Base-by-base conservation (phyloP, 2,113 vertebrate species). In the Pseudopipra pipra region DNA sequence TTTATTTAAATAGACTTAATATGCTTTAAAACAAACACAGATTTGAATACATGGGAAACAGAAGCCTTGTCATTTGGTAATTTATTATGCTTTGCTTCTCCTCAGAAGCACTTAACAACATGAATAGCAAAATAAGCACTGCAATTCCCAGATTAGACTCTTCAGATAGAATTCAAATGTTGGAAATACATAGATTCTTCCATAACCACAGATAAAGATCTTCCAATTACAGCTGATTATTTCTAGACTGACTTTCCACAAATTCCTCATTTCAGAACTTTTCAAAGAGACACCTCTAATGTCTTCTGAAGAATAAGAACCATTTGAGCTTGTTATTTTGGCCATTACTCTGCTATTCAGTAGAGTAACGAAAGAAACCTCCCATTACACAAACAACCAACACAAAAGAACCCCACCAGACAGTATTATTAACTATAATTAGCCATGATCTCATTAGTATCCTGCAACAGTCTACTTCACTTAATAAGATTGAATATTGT, bases 71-170 rank as follows among this genome's bases (percentile, higher is more conserved):
- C 56, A 89, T 65, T 78, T 85, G 44, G 22, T 75, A 93, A 92
- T 84, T 95, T 77, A 51, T 79, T 85, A 61, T 18, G 75, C 33
- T 82, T 91, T 85, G 56, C 49, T 82, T 95, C 25, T 33, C 7
- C 46, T 93, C 49, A 89, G 70, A 96, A 90, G 52, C 51, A 91
- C 76, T 90, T 87, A 94, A 87, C 44, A 80, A 75, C 51, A 77
- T 31, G 21, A 92, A 67, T 16, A 93, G 63, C 51, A 77, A 93
- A 92, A 72, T 51, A 94, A 81, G 78, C 67, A 54, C 54, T 39
- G 31, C 27, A 86, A 86, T 90, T 55, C 13, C 35, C 65, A 89
- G n/a, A 47, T 9, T 21, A 67, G 33, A 31, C 61, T 68, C 39
- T 39, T 37, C 62, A 66, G 46, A 92, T 30, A 91, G 61, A 87